Evolutionary conservation across 2,113 vertebrate species (phyloP).

Genomic region (Pogona vitticeps): DNA sequence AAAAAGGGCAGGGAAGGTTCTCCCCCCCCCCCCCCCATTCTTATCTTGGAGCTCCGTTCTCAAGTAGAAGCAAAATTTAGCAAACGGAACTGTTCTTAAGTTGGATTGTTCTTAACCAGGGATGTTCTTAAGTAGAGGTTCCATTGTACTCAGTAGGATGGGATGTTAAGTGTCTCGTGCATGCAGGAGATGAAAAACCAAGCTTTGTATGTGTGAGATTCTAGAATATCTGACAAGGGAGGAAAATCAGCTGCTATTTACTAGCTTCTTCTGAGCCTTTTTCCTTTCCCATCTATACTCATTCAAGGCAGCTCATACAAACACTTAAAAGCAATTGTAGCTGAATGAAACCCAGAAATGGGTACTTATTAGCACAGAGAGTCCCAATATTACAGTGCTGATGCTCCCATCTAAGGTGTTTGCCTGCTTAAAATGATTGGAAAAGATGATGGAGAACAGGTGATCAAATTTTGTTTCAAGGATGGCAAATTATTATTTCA

Average conservation of each 20-base stretch:
- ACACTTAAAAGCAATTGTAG: not conserved
- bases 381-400: not conserved
- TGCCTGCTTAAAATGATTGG: not conserved
- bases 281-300: not conserved
- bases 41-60: too few species aligned
- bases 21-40: too few species aligned
- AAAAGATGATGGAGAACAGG: not conserved
- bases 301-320: not conserved
- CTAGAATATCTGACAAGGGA: too few species aligned
- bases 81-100: too few species aligned
- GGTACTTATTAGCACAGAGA: not conserved
- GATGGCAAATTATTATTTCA: not conserved
- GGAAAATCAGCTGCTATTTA: not conserved
- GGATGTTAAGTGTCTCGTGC: too few species aligned
- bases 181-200: too few species aligned
- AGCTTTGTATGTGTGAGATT: too few species aligned
- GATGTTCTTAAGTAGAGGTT: too few species aligned
- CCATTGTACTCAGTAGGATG: too few species aligned
- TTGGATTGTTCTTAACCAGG: too few species aligned
- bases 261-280: not conserved
- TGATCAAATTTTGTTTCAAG: slow-evolving; percentile 13
- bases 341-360: not conserved
- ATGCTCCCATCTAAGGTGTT: not conserved
- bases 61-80: too few species aligned
- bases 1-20: too few species aligned